Base-by-base conservation (phyloP, 2,888 invertebrate genomes). In the Oscheius sp. region DNA sequence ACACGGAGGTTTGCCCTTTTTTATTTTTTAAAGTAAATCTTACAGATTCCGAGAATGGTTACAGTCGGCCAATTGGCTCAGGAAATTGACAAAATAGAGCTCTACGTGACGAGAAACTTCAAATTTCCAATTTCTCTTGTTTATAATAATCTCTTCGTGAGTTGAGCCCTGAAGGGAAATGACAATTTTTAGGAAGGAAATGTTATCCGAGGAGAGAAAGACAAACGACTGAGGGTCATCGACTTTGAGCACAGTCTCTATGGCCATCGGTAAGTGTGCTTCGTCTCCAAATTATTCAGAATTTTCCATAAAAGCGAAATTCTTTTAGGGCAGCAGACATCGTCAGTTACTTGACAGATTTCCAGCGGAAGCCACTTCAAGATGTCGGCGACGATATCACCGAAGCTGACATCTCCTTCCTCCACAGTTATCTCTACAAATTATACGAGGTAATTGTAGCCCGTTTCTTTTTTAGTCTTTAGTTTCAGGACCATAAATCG, bases 251-350 rank as follows among this genome's bases (percentile, higher is more conserved):
- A 29, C 35, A 52, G 52, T 49, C 46, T 66, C 12, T 29, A 25
- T 13, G 66, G 66, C 3, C 66, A 66, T 18, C 25, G 66, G 66
- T 66, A 2, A 7, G n/a, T n/a, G n/a, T n/a, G n/a, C n/a, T n/a
- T n/a, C n/a, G n/a, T n/a, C n/a, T n/a, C n/a, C n/a, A n/a, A n/a
- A n/a, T n/a, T n/a, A n/a, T n/a, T n/a, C n/a, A n/a, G n/a, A n/a
- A 12, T 45, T 12, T 45, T 45, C 16, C 16, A 12, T 45, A 12
- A 45, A 9, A 45, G 53, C 21, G 18, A 52, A n/a, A 18, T n/a
- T 52, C 18, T 52, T 23, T 52, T 35, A 66, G 66, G 49, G 66
- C 66, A 12, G 66, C 66, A 0, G 66, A 66, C 5, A 52, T 66
- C 16, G 66, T 66, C 21, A 27, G 49, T n/a, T 66, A 52, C 25